A percentile compares a stretch with the other conserved stretches of the same genome.
Evolutionary conservation across 1,140 invertebrate genomes (phyloP).

Genomic region (Drosophila persimilis): DNA sequence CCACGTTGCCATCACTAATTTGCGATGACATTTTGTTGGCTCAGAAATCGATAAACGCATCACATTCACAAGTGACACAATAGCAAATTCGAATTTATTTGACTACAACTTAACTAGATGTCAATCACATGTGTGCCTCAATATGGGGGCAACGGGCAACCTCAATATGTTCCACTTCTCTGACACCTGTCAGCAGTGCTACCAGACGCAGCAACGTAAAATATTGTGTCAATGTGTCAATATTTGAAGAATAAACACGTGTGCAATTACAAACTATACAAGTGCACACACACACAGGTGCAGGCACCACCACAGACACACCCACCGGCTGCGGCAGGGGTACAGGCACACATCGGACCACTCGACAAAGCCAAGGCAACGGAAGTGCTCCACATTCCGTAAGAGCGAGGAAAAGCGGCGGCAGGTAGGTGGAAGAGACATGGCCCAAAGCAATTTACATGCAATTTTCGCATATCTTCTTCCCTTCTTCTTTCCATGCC

Average conservation of each 20-base stretch:
- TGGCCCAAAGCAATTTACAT: conserved; percentile 58
- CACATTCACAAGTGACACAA: not conserved
- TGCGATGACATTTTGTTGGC: not conserved
- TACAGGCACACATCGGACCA: conserved; percentile 7
- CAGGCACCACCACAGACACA: not conserved
- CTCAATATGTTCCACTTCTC: conserved; percentile 47
- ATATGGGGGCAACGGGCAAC: conserved; percentile 32
- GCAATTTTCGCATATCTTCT: conserved; percentile 54
- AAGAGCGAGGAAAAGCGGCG: conserved; percentile 3
- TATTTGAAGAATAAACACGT: conserved; percentile 75
- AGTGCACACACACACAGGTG: conserved; percentile 23
- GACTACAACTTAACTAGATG: conserved; percentile 58
- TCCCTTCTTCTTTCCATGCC: conserved; percentile 17
- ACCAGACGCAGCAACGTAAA: conserved; percentile 36
- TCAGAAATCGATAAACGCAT: conserved; percentile 4
- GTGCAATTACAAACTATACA: conserved; percentile 74
- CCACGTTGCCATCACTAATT: too few relatives aligned
- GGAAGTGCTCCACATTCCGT: conserved; percentile 47
- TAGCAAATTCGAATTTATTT: not conserved
- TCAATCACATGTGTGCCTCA: conserved; percentile 46
- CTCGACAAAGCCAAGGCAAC: conserved; percentile 48
- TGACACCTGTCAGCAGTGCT: conserved; percentile 43
- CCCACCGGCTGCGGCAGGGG: not conserved
- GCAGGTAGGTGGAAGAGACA: conserved; percentile 1
- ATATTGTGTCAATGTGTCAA: conserved; percentile 79